phyloP scores from a whole-genome alignment of 2,888 invertebrate genomes.

The Cataglyphis albicans region DNA sequence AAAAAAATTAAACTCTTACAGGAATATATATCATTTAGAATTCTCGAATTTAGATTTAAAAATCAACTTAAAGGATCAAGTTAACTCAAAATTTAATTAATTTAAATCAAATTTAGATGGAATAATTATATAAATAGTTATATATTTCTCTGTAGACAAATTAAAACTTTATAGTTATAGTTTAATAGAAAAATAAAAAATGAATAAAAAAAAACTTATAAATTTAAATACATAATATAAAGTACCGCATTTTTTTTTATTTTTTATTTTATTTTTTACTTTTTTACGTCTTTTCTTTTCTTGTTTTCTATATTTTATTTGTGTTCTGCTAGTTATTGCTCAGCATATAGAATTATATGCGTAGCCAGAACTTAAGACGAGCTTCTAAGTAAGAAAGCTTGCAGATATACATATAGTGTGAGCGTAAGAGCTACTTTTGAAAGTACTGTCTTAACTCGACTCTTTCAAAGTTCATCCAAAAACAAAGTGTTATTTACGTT shows the following conservation, averaged over 20 bases:
- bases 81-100: constrained; percentile 4
- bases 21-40: neutral
- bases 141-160: neutral
- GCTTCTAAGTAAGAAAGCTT: constrained; percentile 35
- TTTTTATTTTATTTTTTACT: neutral
- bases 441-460: constrained; percentile 25
- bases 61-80: neutral
- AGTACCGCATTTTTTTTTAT: neutral
- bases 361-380: constrained; percentile 38
- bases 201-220: neutral
- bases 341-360: neutral
- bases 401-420: neutral
- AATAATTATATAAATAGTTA: neutral
- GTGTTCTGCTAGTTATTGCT: neutral
- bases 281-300: neutral
- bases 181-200: neutral
- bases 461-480: constrained; percentile 27
- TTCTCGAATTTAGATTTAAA: neutral
- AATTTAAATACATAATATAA: neutral
- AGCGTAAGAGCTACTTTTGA: constrained; percentile 20
- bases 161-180: neutral
- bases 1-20: neutral
- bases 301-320: constrained; percentile 11
- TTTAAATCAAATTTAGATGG: neutral
- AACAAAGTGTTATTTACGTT: constrained; percentile 39